These are phyloP conservation scores for Caenorhabditis tropicalis DNA, from an alignment of 1,140 invertebrate genomes.

Conservation along the genomic window DNA sequence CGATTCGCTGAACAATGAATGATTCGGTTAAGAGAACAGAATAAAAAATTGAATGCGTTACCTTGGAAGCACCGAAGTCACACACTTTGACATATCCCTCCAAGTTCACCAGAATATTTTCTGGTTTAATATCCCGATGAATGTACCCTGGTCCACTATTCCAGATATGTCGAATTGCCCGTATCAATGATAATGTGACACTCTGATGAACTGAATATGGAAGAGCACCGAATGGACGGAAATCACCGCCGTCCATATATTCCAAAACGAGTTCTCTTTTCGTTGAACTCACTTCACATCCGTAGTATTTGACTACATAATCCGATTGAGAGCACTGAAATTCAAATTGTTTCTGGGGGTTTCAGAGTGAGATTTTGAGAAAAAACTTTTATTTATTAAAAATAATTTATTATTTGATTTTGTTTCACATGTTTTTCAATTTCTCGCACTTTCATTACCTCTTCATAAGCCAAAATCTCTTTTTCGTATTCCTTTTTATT, in stretches of 20 bases:
- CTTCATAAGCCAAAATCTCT: conserved; percentile 31
- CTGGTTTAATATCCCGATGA: conserved; percentile 19
- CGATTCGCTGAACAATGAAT: neutral
- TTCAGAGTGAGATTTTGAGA: neutral
- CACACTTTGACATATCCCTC: neutral
- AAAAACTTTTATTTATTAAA: too few relatives aligned
- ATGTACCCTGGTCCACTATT: conserved; percentile 12
- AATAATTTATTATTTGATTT: too few relatives aligned
- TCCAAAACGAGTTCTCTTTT: neutral
- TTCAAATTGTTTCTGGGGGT: too few relatives aligned
- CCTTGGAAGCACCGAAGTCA: conserved; percentile 1
- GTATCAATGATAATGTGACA: conserved; percentile 5
- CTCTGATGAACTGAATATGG: conserved; percentile 17
- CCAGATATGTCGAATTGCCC: conserved; percentile 8
- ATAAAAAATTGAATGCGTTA: neutral
- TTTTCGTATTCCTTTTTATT: conserved; percentile 30
- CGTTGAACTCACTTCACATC: conserved; percentile 14
- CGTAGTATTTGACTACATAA: conserved; percentile 5
- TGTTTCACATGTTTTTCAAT: too few relatives aligned
- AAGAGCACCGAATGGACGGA: conserved; percentile 3
- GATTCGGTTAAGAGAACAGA: neutral
- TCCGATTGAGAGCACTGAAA: conserved; percentile 21
- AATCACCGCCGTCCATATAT: neutral
- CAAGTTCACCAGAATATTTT: conserved; percentile 23
- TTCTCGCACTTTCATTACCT: neutral